These are phyloP conservation scores for Zenarchopterus dispar DNA, from an alignment of 2,797 vertebrate species.

Conservation along the genomic window DNA sequence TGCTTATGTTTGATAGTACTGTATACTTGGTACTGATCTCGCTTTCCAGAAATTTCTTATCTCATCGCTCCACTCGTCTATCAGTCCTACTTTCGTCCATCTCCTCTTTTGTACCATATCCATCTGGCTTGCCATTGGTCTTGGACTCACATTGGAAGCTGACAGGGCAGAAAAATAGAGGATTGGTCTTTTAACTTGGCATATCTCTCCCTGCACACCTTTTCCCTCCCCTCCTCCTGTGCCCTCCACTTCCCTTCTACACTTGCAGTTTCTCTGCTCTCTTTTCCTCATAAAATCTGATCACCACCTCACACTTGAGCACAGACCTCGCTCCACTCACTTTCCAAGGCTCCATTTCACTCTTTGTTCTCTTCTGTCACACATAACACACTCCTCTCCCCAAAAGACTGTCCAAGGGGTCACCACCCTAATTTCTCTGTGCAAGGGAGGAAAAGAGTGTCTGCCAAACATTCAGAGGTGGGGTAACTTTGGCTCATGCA, in stretches of 20 bases:
- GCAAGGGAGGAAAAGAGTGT: slow-evolving; percentile 46
- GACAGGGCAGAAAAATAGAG: slow-evolving; percentile 65
- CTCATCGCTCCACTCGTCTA: slow-evolving; percentile 35
- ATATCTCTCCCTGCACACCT: slow-evolving; percentile 69
- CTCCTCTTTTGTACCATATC: slow-evolving; percentile 46
- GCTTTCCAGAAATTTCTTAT: slow-evolving; percentile 52
- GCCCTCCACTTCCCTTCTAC: slow-evolving; percentile 56
- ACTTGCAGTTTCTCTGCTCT: slow-evolving; percentile 32
- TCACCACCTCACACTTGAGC: slow-evolving; percentile 16
- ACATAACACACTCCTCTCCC: slow-evolving; percentile 19
- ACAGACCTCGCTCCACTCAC: slow-evolving; percentile 14
- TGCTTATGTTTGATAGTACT: slow-evolving; percentile 39
- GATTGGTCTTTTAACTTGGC: slow-evolving; percentile 64
- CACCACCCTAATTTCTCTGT: slow-evolving; percentile 57
- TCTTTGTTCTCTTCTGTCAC: slow-evolving; percentile 21
- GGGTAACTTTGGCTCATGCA: slow-evolving; percentile 42
- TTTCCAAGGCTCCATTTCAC: slow-evolving; percentile 41
- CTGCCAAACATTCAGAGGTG: slow-evolving; percentile 68
- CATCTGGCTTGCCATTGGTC: slow-evolving; percentile 52
- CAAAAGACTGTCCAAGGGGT: slow-evolving; percentile 38
- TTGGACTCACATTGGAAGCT: slow-evolving; percentile 64
- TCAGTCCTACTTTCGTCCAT: slow-evolving; percentile 50
- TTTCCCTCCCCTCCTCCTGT: slow-evolving; percentile 45
- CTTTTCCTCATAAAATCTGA: slow-evolving; percentile 26
- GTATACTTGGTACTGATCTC: slow-evolving; percentile 18